These are phyloP conservation scores for Amphibalanus amphitrite DNA, from an alignment of 1,140 invertebrate species.

Conservation along the genomic window DNA sequence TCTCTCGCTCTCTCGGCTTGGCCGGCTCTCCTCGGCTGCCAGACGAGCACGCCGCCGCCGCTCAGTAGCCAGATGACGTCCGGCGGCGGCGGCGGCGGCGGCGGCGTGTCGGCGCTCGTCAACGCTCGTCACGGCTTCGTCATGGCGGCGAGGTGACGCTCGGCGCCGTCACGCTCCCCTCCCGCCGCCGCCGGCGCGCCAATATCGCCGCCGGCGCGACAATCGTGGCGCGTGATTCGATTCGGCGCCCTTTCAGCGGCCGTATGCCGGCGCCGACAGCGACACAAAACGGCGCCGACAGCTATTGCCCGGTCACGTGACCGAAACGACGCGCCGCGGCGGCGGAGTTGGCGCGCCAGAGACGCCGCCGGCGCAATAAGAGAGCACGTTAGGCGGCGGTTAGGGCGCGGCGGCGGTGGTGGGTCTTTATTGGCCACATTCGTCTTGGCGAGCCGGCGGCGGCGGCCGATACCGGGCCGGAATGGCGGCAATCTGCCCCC, in stretches of 20 bases:
- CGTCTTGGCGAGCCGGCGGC: not conserved
- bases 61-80: not conserved
- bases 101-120: not conserved
- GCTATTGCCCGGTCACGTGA: not conserved
- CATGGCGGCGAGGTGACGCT: too few relatives aligned
- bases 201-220: not conserved
- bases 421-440: not conserved
- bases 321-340: too few relatives aligned
- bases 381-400: not conserved
- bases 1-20: too few relatives aligned
- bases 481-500: too few relatives aligned
- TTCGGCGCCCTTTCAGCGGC: not conserved
- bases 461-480: not conserved
- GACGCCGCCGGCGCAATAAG: not conserved
- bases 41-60: too few relatives aligned
- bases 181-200: too few relatives aligned
- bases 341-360: not conserved
- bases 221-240: not conserved
- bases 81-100: too few relatives aligned
- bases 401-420: not conserved
- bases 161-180: too few relatives aligned
- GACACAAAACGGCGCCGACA: not conserved
- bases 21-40: not conserved
- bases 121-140: not conserved
- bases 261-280: not conserved